Base-by-base conservation (phyloP, 2,797 vertebrate species). In the Coilia nasus region DNA sequence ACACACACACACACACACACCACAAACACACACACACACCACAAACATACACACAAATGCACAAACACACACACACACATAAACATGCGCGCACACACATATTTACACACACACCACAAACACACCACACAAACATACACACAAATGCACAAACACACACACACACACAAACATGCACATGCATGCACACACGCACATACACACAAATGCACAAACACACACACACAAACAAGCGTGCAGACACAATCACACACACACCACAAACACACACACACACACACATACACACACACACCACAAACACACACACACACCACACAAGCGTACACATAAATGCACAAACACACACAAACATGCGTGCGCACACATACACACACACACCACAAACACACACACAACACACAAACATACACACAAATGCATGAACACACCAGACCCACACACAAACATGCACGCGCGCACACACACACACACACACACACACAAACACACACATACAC, bases 371-470 rank as follows among this genome's bases (percentile, higher is more conserved):
- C 25, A 3, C 3, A 84, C 25, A 59, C n/a, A 46, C 11, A 41
- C 14, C 15, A 59, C 3, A 19, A 59, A 59, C 56, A 21, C 17
- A 59, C 50, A 41, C 35, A 41, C 35, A 41, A 2, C 35, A 41
- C 35, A 41, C 35, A 41, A 41, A 41, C 35, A 41, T 5, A 41
- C 35, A 41, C 35, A 41, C 35, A 41, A 2, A 41, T 5, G 5
- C 35, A 41, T n/a, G n/a, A n/a, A n/a, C 35, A 41, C 35, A 41
- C 35, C 80, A 47, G n/a, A n/a, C n/a, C n/a, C 28, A 21, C 60
- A 62, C 59, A 35, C 83, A 83, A 56, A 83, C 83, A 81, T n/a
- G n/a, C n/a, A n/a, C n/a, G n/a, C n/a, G n/a, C n/a, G n/a, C 62
- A 82, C 54, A 80, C 56, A 78, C 62, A 62, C 17, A n/a, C 50